These are phyloP conservation scores for Nestor notabilis DNA, from an alignment of 2,113 vertebrate genomes.

Conservation along the genomic window DNA sequence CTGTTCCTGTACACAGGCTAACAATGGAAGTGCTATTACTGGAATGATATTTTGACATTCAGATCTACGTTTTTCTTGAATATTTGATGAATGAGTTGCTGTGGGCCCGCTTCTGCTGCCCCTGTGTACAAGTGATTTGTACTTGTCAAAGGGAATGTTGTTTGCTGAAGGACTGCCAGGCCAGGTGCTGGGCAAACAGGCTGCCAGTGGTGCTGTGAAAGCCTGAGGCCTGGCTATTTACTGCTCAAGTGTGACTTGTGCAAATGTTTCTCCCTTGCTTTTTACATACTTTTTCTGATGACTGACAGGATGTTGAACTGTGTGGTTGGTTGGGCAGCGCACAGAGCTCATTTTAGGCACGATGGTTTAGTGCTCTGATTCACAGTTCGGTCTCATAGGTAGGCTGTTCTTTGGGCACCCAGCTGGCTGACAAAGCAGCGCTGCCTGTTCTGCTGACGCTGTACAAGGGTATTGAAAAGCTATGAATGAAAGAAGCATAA, in stretches of 20 bases:
- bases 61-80: not conserved
- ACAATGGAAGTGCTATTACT: not conserved
- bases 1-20: not conserved
- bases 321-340: not conserved
- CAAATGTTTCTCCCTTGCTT: not conserved
- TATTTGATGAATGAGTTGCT: not conserved
- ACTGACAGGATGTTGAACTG: not conserved
- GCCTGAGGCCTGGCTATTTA: not conserved
- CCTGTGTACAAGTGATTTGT: not conserved
- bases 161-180: not conserved
- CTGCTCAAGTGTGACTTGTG: not conserved
- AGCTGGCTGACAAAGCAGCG: not conserved
- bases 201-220: not conserved
- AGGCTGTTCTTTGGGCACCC: not conserved
- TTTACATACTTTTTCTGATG: not conserved
- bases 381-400: not conserved
- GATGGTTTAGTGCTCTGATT: not conserved
- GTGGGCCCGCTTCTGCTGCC: not conserved
- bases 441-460: not conserved
- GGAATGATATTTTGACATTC: not conserved
- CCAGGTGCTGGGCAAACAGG: not conserved
- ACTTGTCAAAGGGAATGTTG: not conserved
- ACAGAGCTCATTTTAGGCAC: fast-evolving
- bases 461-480: not conserved
- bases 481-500: not conserved